These are phyloP conservation scores for Eucriotettix oculatus DNA, from an alignment of 2,888 invertebrate genomes.

Conservation along the genomic window DNA sequence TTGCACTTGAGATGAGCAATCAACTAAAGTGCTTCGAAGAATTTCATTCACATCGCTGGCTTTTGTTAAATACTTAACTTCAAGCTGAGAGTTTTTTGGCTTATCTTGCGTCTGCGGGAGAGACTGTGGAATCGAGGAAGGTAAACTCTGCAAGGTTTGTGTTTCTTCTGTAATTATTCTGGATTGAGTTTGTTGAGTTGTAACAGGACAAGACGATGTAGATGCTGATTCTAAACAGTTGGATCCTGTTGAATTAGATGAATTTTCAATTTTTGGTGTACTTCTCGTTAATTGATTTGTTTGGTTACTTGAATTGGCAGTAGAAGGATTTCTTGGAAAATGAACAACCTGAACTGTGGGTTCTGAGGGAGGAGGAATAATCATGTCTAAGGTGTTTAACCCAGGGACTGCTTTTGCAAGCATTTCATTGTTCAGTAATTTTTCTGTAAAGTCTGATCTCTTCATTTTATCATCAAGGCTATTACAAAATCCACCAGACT, in stretches of 20 bases:
- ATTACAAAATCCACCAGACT: neutral
- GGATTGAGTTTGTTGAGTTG: neutral
- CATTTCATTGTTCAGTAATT: constrained; percentile 19
- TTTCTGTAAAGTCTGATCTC: too few species aligned
- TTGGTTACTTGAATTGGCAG: neutral
- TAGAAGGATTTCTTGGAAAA: constrained; percentile 25
- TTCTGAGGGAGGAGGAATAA: constrained; percentile 32
- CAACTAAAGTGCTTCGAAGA: constrained; percentile 1
- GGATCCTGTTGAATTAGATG: neutral
- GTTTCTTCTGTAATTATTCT: neutral
- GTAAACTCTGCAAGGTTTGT: neutral
- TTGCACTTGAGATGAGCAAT: neutral
- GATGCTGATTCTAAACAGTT: neutral
- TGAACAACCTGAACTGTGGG: constrained; percentile 42
- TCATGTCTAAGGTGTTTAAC: constrained; percentile 38
- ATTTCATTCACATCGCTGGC: constrained; percentile 4
- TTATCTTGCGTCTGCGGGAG: neutral
- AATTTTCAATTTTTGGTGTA: neutral
- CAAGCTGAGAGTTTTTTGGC: neutral
- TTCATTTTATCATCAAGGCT: too few species aligned
- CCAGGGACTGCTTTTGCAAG: constrained; percentile 35
- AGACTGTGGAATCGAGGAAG: neutral
- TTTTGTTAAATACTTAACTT: constrained; percentile 4
- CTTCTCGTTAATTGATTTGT: neutral
- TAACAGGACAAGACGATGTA: neutral